phyloP scores from a whole-genome alignment of 2,888 invertebrate species.

The Cryptus viduatorius region DNA sequence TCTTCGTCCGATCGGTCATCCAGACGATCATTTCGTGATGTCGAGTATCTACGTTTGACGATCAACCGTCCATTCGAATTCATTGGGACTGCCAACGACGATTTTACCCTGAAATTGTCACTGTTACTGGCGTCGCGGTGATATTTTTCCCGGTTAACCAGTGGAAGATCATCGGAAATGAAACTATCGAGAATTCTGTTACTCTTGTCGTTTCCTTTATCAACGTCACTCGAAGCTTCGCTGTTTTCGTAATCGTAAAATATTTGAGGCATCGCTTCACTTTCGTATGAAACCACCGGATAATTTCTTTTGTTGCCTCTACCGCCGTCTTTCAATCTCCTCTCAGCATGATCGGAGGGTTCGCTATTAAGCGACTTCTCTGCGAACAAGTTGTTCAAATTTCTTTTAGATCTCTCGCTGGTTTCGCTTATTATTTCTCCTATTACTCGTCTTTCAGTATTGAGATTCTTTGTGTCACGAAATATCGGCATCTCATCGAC shows the following conservation, averaged over 20 bases:
- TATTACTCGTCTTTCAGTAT: background rate
- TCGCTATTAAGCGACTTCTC: constrained; percentile 19
- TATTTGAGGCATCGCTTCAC: constrained; percentile 17
- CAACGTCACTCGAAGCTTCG: background rate
- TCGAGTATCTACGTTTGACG: constrained; percentile 12
- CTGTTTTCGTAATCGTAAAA: constrained; percentile 58
- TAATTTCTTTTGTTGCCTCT: constrained; percentile 34
- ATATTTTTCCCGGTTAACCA: background rate
- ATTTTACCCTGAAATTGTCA: background rate
- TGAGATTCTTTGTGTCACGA: background rate
- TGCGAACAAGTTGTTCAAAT: constrained; percentile 1
- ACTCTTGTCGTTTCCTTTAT: constrained; percentile 12
- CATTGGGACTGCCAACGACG: background rate
- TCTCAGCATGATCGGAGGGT: background rate
- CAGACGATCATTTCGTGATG: background rate
- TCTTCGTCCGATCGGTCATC: background rate
- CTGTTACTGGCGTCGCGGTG: background rate
- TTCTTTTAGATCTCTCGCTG: constrained; percentile 21
- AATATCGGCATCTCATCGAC: constrained; percentile 28
- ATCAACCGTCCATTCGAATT: background rate
- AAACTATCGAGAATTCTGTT: constrained; percentile 34
- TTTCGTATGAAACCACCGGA: constrained; percentile 5
- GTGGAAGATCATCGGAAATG: constrained; percentile 6
- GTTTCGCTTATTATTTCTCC: background rate
- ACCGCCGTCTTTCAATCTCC: background rate